phyloP scores from a whole-genome alignment of 1,140 invertebrate species.

The Elymnias hypermnestra region DNA sequence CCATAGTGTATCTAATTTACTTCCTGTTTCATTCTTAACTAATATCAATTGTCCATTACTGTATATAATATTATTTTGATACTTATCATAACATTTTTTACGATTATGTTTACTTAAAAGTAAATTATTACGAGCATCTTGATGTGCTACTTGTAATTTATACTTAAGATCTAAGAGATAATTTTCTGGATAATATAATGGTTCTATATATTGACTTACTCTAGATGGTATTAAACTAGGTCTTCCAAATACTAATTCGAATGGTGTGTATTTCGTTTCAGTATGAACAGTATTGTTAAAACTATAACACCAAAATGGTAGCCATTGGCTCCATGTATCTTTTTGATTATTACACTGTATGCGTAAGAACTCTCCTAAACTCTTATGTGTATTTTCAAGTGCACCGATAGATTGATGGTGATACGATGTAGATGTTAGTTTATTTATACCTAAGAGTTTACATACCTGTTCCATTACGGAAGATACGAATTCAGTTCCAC shows the following conservation, averaged over 20 bases:
- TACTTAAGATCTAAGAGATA: conserved; percentile 21
- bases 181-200: conserved; percentile 16
- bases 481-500: conserved; percentile 1
- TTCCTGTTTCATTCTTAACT: conserved; percentile 12
- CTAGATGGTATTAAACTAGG: conserved; percentile 12
- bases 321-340: conserved; percentile 1
- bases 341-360: not conserved
- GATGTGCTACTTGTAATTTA: conserved; percentile 13
- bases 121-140: conserved; percentile 18
- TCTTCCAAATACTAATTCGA: conserved; percentile 19
- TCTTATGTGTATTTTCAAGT: conserved; percentile 19
- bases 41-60: conserved; percentile 11
- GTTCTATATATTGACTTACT: too few relatives aligned
- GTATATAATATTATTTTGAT: conserved; percentile 12
- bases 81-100: conserved; percentile 14
- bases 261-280: conserved; percentile 18
- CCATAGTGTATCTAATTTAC: conserved; percentile 11
- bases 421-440: conserved; percentile 19
- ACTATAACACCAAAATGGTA: conserved; percentile 6
- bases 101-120: conserved; percentile 5
- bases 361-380: conserved; percentile 7
- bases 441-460: conserved; percentile 8
- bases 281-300: conserved; percentile 19
- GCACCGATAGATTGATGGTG: conserved; percentile 20
- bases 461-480: conserved; percentile 4